phyloP scores from a whole-genome alignment of 2,888 invertebrate genomes.

The Pachydiplax longipennis region DNA sequence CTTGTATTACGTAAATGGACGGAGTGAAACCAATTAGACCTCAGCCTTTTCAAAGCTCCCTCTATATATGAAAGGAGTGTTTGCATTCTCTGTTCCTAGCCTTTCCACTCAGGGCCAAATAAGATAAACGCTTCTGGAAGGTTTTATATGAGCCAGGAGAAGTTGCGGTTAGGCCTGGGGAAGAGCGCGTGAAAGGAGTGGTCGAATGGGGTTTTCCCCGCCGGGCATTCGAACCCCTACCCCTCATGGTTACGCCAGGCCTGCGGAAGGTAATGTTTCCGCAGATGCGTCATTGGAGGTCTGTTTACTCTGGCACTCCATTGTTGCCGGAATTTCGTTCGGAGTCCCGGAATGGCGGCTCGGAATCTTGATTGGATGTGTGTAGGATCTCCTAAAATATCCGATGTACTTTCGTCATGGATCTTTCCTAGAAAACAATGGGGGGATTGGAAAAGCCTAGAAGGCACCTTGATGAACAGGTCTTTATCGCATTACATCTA shows the following conservation, averaged over 20 bases:
- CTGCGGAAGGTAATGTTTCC: not conserved
- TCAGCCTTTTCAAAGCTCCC: not conserved
- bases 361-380: too few species aligned
- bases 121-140: not conserved
- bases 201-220: not conserved
- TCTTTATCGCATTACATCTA: too few species aligned
- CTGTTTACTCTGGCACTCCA: not conserved
- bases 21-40: not conserved
- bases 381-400: too few species aligned
- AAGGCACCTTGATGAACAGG: too few species aligned
- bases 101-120: not conserved
- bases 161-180: not conserved
- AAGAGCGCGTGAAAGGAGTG: not conserved
- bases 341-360: too few species aligned
- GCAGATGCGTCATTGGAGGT: not conserved
- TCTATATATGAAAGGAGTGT: not conserved
- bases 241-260: not conserved
- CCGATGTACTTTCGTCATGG: too few species aligned
- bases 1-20: not conserved
- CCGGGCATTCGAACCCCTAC: not conserved
- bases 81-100: not conserved
- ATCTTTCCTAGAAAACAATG: too few species aligned
- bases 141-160: not conserved
- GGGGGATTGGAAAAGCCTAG: too few species aligned
- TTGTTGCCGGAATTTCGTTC: not conserved